These are phyloP conservation scores for Ostrea edulis DNA, from an alignment of 1,140 invertebrate species.

Conservation along the genomic window DNA sequence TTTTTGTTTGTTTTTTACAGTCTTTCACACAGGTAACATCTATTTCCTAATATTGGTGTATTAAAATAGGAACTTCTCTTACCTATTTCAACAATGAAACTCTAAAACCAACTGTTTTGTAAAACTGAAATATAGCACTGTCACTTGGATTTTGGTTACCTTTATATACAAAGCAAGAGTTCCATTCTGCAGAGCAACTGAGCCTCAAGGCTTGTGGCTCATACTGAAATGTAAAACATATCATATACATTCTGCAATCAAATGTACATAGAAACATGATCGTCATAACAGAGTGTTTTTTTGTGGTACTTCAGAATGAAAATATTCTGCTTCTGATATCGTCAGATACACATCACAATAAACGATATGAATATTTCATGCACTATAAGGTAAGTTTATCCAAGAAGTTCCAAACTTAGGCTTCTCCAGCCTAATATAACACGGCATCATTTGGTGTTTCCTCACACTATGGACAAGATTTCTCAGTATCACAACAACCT, in stretches of 20 bases:
- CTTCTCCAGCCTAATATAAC: background rate
- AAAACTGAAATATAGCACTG: background rate
- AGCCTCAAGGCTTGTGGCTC: constrained; percentile 16
- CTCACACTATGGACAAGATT: background rate
- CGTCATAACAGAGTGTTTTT: background rate
- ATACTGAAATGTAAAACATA: constrained; percentile 36
- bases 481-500: background rate
- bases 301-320: background rate
- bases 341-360: background rate
- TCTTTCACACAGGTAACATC: no score
- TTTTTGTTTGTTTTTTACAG: no score
- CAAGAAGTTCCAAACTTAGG: background rate
- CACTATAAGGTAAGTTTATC: background rate
- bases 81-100: background rate
- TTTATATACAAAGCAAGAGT: constrained; percentile 23
- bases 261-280: background rate
- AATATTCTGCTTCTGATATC: background rate
- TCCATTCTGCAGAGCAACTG: background rate
- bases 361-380: background rate
- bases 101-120: background rate
- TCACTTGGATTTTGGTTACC: constrained; percentile 10
- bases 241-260: constrained; percentile 15
- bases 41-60: background rate
- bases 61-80: constrained; percentile 25
- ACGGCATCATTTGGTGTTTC: background rate